These are phyloP conservation scores for Petroica traversi DNA, from an alignment of 2,113 vertebrate species.

Conservation along the genomic window DNA sequence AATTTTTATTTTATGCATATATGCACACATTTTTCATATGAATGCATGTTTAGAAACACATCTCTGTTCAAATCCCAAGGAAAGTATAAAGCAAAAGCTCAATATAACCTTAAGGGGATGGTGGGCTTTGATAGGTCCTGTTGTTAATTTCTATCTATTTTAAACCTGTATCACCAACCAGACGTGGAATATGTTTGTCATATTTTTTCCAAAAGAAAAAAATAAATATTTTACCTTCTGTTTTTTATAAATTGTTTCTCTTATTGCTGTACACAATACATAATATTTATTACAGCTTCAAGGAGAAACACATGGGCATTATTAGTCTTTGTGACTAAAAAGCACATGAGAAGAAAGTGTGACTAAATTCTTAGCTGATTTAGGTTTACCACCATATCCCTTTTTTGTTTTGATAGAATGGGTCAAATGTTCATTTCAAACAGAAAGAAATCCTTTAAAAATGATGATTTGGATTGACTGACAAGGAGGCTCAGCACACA, in stretches of 20 bases:
- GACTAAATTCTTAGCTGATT: not conserved
- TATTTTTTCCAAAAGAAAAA: not conserved
- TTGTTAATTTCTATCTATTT: not conserved
- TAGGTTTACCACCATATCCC: not conserved
- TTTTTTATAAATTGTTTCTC: not conserved
- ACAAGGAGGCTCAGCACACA: not conserved
- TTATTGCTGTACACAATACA: not conserved
- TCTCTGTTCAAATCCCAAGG: not conserved
- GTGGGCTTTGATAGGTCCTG: not conserved
- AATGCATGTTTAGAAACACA: not conserved
- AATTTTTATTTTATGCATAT: not conserved
- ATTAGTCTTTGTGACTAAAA: not conserved
- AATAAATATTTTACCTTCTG: not conserved
- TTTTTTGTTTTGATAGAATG: not conserved
- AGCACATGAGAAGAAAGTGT: not conserved
- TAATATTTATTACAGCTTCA: not conserved
- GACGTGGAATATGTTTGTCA: not conserved
- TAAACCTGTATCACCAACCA: not conserved
- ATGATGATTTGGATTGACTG: not conserved
- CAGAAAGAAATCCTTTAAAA: not conserved
- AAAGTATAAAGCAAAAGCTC: not conserved
- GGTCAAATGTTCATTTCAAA: not conserved
- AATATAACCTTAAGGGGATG: not conserved
- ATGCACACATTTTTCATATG: not conserved
- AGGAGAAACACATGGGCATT: not conserved